Conservation (phyloP, 1,140 invertebrate species). For the Psix sp. region DNA sequence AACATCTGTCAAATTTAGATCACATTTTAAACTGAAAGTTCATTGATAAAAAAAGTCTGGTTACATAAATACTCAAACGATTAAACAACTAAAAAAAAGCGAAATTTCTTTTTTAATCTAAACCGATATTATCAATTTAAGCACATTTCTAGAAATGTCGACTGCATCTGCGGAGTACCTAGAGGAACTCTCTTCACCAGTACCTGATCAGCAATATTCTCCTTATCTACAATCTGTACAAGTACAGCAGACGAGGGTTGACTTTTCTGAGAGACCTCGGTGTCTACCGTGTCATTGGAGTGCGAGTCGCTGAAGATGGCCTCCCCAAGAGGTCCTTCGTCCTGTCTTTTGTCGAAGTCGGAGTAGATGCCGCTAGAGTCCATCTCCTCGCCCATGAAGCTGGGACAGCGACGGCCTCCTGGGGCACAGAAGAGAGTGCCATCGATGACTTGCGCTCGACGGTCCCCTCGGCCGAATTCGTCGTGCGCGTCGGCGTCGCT, state of each 20-base stretch:
- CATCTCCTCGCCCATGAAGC: slow-evolving; percentile 82
- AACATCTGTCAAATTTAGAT: too few relatives aligned
- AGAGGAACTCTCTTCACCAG: too few relatives aligned
- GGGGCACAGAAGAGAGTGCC: slow-evolving; percentile 86
- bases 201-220: slow-evolving; percentile 41
- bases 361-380: slow-evolving; percentile 91
- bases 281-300: slow-evolving; percentile 70
- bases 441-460: slow-evolving; percentile 82
- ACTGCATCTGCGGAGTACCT: too few relatives aligned
- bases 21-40: too few relatives aligned
- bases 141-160: too few relatives aligned
- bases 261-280: slow-evolving; percentile 71
- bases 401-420: slow-evolving; percentile 71
- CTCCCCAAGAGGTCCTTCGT: slow-evolving; percentile 63
- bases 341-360: slow-evolving; percentile 83
- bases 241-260: slow-evolving; percentile 63
- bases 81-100: too few relatives aligned
- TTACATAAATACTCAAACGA: too few relatives aligned
- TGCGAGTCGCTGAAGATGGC: slow-evolving; percentile 63
- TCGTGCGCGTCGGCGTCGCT: slow-evolving; percentile 89
- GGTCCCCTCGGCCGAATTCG: slow-evolving; percentile 83
- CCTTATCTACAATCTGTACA: slow-evolving; percentile 30
- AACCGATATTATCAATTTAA: too few relatives aligned
- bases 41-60: too few relatives aligned
- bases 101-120: too few relatives aligned